Percentiles rank a stretch among this genome's conserved stretches.
These are phyloP conservation scores for Drosophila sucinea DNA, from an alignment of 1,140 invertebrate species.

Conservation along the genomic window DNA sequence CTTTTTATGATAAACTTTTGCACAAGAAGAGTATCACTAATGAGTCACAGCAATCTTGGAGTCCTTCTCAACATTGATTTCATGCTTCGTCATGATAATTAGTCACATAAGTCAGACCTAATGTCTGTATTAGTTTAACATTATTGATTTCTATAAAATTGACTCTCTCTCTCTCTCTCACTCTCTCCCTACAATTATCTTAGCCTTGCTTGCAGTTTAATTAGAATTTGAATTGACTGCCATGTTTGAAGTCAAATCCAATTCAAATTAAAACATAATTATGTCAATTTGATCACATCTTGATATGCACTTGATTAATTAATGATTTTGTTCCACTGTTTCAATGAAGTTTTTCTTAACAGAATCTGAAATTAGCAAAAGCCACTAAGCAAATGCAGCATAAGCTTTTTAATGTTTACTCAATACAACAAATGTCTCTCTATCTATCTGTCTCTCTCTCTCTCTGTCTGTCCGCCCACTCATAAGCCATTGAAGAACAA, in stretches of 20 bases:
- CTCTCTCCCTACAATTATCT: background rate
- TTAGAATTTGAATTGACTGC: background rate
- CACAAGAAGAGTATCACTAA: too few species aligned
- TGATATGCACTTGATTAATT: background rate
- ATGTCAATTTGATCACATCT: too few species aligned
- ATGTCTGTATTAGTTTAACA: background rate
- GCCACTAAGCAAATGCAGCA: constrained; percentile 75
- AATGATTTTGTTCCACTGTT: constrained; percentile 28
- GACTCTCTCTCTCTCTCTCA: too few species aligned
- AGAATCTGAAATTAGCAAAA: constrained; percentile 47
- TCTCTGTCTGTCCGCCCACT: background rate
- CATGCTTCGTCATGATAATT: background rate
- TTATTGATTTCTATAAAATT: background rate
- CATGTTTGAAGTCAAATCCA: too few species aligned
- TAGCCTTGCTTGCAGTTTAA: background rate
- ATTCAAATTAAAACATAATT: too few species aligned
- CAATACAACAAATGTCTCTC: background rate
- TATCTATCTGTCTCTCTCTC: too few species aligned
- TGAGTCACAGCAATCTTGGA: too few species aligned
- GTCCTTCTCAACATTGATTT: background rate
- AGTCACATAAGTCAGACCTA: background rate
- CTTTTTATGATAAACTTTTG: too few species aligned
- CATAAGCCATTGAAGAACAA: constrained; percentile 47
- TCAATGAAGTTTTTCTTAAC: constrained; percentile 20
- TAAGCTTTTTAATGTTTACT: constrained; percentile 41